Percentiles rank a stretch among this genome's conserved stretches.
These are phyloP conservation scores for Pelodytes ibericus DNA, from an alignment of 2,797 vertebrate genomes.

Conservation along the genomic window DNA sequence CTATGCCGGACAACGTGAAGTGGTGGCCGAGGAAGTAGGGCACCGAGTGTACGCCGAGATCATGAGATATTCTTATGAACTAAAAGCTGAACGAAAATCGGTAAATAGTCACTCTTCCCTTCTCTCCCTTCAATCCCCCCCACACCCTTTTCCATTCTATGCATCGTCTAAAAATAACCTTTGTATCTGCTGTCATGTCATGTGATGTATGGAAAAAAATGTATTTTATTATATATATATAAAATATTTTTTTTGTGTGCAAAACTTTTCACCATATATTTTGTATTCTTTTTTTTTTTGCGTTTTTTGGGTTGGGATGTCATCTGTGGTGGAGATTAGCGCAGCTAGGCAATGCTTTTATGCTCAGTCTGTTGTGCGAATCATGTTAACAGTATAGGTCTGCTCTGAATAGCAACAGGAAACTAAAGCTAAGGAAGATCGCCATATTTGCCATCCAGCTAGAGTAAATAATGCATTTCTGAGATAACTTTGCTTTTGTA, in stretches of 20 bases:
- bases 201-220: not conserved
- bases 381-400: too few relatives aligned
- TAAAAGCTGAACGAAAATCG: slow-evolving; percentile 94
- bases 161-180: not conserved
- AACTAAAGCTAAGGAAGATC: too few relatives aligned
- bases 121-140: too few relatives aligned
- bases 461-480: too few relatives aligned
- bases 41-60: slow-evolving; percentile 93
- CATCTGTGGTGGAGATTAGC: not conserved
- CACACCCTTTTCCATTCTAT: too few relatives aligned
- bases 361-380: too few relatives aligned
- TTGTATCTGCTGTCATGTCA: not conserved
- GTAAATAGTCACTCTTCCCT: slow-evolving; percentile 72
- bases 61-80: slow-evolving; percentile 93
- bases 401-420: too few relatives aligned
- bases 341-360: too few relatives aligned
- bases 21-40: slow-evolving; percentile 97
- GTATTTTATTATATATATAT: not conserved
- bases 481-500: too few relatives aligned
- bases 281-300: not conserved
- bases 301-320: not conserved
- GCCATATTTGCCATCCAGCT: too few relatives aligned
- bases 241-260: not conserved
- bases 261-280: not conserved
- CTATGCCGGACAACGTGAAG: slow-evolving; percentile 96